Evolutionary conservation across 2,888 invertebrate genomes (phyloP).

Genomic region (Catocala fraxini): DNA sequence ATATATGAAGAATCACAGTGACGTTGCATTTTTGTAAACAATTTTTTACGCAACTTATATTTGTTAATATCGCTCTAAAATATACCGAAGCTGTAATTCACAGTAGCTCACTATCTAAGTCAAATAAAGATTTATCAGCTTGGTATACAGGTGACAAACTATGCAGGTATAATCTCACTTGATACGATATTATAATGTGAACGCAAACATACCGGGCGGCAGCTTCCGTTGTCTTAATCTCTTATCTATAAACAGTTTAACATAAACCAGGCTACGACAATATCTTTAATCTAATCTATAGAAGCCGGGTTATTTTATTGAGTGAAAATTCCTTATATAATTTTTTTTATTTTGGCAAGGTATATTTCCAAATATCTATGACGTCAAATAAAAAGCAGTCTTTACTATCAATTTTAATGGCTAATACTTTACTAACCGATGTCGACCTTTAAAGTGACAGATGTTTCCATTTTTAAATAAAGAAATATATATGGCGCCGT

Average conservation of each 20-base stretch:
- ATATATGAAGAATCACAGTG: neutral
- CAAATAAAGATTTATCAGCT: slow-evolving; percentile 80
- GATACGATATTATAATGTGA: slow-evolving; percentile 75
- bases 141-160: slow-evolving; percentile 77
- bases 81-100: slow-evolving; percentile 51
- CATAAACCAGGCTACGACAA: slow-evolving; percentile 64
- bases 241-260: slow-evolving; percentile 68
- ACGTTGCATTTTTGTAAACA: neutral
- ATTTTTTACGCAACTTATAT: slow-evolving; percentile 1
- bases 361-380: neutral
- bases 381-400: neutral
- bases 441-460: slow-evolving; percentile 1
- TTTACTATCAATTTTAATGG: neutral
- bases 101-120: slow-evolving; percentile 70
- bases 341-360: too few species aligned
- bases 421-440: too few species aligned
- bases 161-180: slow-evolving; percentile 74
- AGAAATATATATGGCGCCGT: neutral
- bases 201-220: slow-evolving; percentile 77
- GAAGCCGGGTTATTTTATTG: slow-evolving; percentile 26
- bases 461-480: slow-evolving; percentile 13
- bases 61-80: slow-evolving; percentile 16
- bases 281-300: slow-evolving; percentile 59
- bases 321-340: slow-evolving; percentile 5
- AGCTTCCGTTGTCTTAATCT: slow-evolving; percentile 83